These are phyloP conservation scores for Clarias gariepinus DNA, from an alignment of 2,113 vertebrate genomes.

Conservation along the genomic window DNA sequence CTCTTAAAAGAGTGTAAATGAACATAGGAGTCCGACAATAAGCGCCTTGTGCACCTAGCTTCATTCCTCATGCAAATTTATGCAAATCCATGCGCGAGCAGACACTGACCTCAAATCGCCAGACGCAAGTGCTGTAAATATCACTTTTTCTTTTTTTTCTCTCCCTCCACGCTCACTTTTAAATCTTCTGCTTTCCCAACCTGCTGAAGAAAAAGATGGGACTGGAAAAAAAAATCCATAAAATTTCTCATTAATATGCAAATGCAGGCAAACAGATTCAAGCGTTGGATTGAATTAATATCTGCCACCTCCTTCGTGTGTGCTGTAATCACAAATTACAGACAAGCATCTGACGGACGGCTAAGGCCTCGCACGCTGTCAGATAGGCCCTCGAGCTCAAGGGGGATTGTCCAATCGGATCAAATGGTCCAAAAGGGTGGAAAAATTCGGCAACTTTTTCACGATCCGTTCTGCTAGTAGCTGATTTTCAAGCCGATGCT, in stretches of 20 bases:
- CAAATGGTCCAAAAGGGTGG: constrained; percentile 50
- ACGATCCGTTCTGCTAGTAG: constrained; percentile 21
- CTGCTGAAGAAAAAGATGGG: constrained; percentile 58
- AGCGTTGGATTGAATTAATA: constrained; percentile 77
- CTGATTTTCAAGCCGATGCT: background rate
- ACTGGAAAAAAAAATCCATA: constrained; percentile 56
- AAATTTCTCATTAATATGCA: constrained; percentile 78
- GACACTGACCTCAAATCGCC: constrained; percentile 70
- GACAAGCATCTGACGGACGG: constrained; percentile 68
- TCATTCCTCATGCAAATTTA: constrained; percentile 69
- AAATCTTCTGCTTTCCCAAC: constrained; percentile 63
- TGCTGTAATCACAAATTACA: constrained; percentile 78
- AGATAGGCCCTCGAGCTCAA: constrained; percentile 62
- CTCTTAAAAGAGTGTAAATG: constrained; percentile 44
- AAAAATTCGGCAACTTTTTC: background rate
- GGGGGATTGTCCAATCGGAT: constrained; percentile 70
- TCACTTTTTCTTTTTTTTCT: constrained; percentile 57
- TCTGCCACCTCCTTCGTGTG: constrained; percentile 65
- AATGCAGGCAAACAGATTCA: constrained; percentile 75
- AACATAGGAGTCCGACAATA: constrained; percentile 48
- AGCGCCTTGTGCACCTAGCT: constrained; percentile 55
- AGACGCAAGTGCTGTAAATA: constrained; percentile 71
- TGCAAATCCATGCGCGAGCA: constrained; percentile 71
- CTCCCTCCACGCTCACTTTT: constrained; percentile 53
- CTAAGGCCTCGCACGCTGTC: constrained; percentile 65